Evolutionary conservation across 1,140 invertebrate genomes (phyloP), one percentile per base, ranked within the genome.

Genomic region (Gonioctena quinquepunctata): DNA sequence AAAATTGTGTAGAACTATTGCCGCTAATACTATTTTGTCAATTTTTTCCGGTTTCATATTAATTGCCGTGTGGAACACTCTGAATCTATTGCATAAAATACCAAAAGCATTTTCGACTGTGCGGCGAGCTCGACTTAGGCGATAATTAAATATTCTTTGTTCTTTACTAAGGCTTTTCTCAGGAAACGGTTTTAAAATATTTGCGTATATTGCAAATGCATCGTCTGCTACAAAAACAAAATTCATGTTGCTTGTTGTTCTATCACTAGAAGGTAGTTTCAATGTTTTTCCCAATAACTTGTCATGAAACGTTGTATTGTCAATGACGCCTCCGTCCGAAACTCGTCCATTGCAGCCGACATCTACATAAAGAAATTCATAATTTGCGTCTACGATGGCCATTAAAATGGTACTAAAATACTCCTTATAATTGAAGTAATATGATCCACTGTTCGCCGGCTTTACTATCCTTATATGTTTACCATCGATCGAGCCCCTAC

Each of bases 401-500:
- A 84, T 23, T 8, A 83, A 69, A 22, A 84, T 74, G 3, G 82
- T 76, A 42, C 77, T 81, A 62, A 76, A 68, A 33, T 62, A 75
- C 13, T 75, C 76, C 71, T 84, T 84, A 22, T 54, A 54, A 54
- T 57, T 25, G n/a, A 22, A 57, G 23, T 11, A 57, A n/a, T 57
- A n/a, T 1, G 80, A 82, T 22, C 82, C 82, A 71, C 72, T 74
- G 28, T 81, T 68, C 13, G 69, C 16, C 5, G 82, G 83, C 28
- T 71, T 57, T 33, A 67, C 59, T 23, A 83, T 74, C 50, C 71
- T 19, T 6, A 83, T 72, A 72, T 83, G 79, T 69, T 82, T 84
- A 0, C 85, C 84, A 79, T 85, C 84, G 7, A 85, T 75, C 18
- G 83, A 78, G 27, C 80, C 79, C 22, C 79, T 59, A 70, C 81